Evolutionary conservation across 2,113 vertebrate genomes (phyloP), one percentile per base, ranked within the genome.

Genomic region (Brachypteracias leptosomus): DNA sequence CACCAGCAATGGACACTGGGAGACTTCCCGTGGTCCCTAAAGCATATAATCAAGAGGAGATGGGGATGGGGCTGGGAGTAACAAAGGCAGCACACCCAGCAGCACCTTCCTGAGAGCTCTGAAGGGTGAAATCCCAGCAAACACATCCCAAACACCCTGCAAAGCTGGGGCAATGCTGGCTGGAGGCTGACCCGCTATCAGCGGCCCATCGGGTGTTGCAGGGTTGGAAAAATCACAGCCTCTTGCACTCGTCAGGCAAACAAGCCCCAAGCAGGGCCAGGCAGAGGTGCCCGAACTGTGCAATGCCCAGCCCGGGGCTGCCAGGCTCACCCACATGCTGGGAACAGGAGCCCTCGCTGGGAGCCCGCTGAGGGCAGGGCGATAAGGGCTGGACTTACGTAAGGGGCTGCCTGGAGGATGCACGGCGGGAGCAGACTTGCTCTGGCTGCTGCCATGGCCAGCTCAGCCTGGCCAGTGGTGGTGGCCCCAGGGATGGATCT

Each of bases 401-500:
- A 95, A 94, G 74, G 78, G 90, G 70, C 74, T 91, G 89, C 33
- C n/a, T 7, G 94, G 88, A 89, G 71, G 62, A 91, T 61, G 89
- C 8, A 9, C 1, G 49, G 75, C 91, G 91, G 94, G 87, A 95
- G 92, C 91, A 62, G 80, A 96, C 96, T 95, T 31, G 95, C 96
- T 77, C 96, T 74, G 35, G 91, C 57, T 95, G 59, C 75, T 36
- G 35, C 72, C 55, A 10, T 0, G 11, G 70, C 26, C 62, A 71
- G 85, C 68, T 52, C 35, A 38, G 77, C 92, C 72, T 9, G 24
- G 24, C 11, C 26, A 29, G 7, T 72, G 81, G 62, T 52, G 52
- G 61, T 13, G 5, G 73, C 31, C 28, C 38, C 2, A 3, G 61
- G 61, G 22, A 55, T 0, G 33, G 58, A 85, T 29, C 75, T 5